Percentiles rank a stretch among this genome's conserved stretches.
phyloP scores from a whole-genome alignment of 2,797 vertebrate species.

The Acropternis orthonyx region DNA sequence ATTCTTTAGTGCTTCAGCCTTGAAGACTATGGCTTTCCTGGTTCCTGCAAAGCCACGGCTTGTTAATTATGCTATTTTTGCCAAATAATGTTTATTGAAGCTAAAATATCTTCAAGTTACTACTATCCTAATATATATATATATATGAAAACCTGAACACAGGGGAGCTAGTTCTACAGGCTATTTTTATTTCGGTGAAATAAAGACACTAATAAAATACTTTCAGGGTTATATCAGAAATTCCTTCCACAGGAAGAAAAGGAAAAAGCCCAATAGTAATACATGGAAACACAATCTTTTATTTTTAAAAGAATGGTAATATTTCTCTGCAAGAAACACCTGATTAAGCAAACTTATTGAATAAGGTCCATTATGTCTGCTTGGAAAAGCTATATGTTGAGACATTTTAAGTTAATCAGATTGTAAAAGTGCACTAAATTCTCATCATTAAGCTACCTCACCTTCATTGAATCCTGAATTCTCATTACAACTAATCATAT shows the following conservation, averaged over 20 bases:
- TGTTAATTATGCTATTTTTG: background rate
- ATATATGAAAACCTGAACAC: background rate
- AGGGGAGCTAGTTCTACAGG: background rate
- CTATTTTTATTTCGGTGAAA: background rate
- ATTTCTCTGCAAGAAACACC: conserved; percentile 36
- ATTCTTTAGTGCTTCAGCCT: background rate
- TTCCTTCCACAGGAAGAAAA: background rate
- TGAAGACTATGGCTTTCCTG: background rate
- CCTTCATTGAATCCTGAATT: conserved; percentile 59
- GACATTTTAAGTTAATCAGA: conserved; percentile 65
- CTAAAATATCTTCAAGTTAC: background rate
- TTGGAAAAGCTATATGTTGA: conserved; percentile 53
- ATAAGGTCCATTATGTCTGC: conserved; percentile 57
- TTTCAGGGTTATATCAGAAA: background rate
- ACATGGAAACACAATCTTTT: background rate
- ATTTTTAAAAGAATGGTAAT: conserved; percentile 41
- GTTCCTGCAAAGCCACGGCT: background rate
- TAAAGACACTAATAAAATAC: background rate
- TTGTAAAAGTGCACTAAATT: conserved; percentile 57
- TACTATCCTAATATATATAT: background rate
- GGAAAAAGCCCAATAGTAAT: background rate
- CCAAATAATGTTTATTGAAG: background rate
- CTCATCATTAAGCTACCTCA: conserved; percentile 41
- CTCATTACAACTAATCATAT: conserved; percentile 54
- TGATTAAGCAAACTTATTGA: conserved; percentile 69